Conservation (phyloP, 2,888 invertebrate genomes). For the Carabus problematicus region DNA sequence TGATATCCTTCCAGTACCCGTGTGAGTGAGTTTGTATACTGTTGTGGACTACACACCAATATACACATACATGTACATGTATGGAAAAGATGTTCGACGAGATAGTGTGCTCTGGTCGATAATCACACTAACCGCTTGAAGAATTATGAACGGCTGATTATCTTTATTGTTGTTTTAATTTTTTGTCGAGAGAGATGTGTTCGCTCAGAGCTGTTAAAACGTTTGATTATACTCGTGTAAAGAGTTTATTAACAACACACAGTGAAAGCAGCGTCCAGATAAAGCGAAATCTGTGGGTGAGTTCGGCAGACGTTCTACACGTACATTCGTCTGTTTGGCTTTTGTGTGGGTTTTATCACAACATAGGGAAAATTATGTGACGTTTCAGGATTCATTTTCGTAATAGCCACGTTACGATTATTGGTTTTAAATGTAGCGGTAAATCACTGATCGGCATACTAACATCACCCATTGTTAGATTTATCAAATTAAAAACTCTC, state of each 20-base stretch:
- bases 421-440: too few species aligned
- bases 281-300: conserved; percentile 15
- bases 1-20: not conserved
- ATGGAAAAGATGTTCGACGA: too few species aligned
- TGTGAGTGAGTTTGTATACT: too few species aligned
- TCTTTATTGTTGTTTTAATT: conserved; percentile 39
- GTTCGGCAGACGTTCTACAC: not conserved
- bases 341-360: not conserved
- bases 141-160: conserved; percentile 29
- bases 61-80: too few species aligned
- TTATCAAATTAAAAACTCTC: too few species aligned
- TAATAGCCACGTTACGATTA: conserved; percentile 10
- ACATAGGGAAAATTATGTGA: conserved; percentile 29
- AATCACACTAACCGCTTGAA: conserved; percentile 14
- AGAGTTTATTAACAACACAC: conserved; percentile 28
- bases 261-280: conserved; percentile 3
- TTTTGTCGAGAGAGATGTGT: conserved; percentile 8
- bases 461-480: too few species aligned
- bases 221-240: conserved; percentile 23
- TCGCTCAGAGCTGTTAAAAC: too few species aligned
- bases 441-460: too few species aligned
- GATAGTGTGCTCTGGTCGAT: conserved; percentile 1
- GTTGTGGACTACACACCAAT: conserved; percentile 27
- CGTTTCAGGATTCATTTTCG: conserved; percentile 23
- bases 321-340: not conserved